Conservation (phyloP, 2,797 vertebrate species). For the Carcharodon carcharias region DNA sequence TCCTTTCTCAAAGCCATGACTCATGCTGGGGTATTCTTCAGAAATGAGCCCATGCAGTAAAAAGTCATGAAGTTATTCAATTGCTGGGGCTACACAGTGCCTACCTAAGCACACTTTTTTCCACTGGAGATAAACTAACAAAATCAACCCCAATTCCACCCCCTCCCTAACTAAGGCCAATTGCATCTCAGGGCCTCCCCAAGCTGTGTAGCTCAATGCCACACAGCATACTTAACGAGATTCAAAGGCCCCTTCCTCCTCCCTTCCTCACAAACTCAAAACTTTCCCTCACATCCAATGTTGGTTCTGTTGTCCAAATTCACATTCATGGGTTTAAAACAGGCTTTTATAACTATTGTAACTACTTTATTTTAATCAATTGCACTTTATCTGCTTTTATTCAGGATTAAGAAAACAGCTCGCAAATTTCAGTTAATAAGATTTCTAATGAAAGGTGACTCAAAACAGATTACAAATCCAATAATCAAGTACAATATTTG, state of each 20-base stretch:
- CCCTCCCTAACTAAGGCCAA: neutral
- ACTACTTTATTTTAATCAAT: neutral
- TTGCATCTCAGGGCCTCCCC: neutral
- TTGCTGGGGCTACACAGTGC: neutral
- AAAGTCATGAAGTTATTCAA: neutral
- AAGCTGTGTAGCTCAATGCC: neutral
- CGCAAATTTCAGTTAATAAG: neutral
- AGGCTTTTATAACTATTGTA: neutral
- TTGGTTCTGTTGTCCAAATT: neutral
- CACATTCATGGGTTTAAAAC: neutral
- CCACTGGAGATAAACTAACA: neutral
- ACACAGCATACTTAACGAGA: neutral
- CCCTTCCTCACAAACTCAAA: neutral
- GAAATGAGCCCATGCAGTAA: neutral
- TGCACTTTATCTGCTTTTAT: neutral
- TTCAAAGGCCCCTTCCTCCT: neutral
- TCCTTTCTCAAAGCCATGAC: neutral
- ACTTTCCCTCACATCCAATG: neutral
- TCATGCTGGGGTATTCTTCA: neutral
- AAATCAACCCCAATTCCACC: neutral
- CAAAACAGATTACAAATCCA: neutral
- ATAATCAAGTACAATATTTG: neutral
- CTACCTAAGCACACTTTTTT: neutral
- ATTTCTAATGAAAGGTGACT: neutral
- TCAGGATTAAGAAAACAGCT: neutral